phyloP scores from a whole-genome alignment of 2,797 vertebrate genomes.

The Furcifer pardalis region DNA sequence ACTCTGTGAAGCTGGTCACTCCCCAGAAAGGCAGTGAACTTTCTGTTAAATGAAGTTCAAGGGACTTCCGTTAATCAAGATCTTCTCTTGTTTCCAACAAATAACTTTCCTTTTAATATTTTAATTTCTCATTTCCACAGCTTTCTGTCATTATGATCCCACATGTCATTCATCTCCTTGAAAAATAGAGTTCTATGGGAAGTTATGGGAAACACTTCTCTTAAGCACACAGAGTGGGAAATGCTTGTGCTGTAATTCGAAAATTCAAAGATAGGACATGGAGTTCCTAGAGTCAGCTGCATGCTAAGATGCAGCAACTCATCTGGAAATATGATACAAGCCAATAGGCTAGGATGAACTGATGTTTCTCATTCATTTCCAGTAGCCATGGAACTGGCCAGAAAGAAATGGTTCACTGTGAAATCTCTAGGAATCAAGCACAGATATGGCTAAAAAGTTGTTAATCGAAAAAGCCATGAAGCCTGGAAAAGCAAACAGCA shows the following conservation, averaged over 20 bases:
- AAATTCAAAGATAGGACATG: constrained; percentile 24
- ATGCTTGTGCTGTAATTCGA: constrained; percentile 51
- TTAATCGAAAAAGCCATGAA: not conserved
- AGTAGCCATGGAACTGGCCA: constrained; percentile 4
- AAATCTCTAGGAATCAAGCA: not conserved
- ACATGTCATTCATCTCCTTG: constrained; percentile 16
- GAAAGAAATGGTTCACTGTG: not conserved
- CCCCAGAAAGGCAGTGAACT: not conserved
- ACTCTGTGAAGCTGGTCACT: not conserved
- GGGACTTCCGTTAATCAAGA: not conserved
- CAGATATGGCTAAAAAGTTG: not conserved
- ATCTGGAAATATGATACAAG: not conserved
- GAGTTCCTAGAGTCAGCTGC: constrained; percentile 1
- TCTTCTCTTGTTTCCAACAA: not conserved
- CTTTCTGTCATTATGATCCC: not conserved
- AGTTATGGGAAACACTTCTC: constrained; percentile 76
- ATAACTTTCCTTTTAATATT: not conserved
- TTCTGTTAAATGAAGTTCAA: not conserved
- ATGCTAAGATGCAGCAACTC: not conserved
- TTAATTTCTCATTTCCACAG: not conserved
- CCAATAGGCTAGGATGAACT: not conserved
- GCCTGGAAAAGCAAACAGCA: not conserved
- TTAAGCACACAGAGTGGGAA: constrained; percentile 61
- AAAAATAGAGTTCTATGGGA: not conserved
- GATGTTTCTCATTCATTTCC: constrained; percentile 32